Evolutionary conservation across 1,140 invertebrate species (phyloP).

Genomic region (Orussus abietinus): DNA sequence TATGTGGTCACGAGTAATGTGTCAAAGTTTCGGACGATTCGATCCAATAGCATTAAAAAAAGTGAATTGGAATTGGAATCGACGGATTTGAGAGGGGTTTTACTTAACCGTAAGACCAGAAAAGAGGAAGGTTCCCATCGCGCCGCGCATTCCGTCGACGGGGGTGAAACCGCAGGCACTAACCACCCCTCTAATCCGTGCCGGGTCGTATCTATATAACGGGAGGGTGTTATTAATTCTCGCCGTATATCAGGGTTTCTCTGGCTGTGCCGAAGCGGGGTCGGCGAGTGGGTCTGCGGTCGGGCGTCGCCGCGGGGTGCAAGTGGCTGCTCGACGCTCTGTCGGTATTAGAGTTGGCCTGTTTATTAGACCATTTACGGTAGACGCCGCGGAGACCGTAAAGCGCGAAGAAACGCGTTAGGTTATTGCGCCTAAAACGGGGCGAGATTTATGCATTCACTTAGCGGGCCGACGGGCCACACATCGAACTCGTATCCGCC

Average conservation of each 20-base stretch:
- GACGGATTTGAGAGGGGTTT: too few species aligned
- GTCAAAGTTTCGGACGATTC: too few species aligned
- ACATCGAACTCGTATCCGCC: too few species aligned
- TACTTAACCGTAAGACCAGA: too few species aligned
- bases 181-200: conserved; percentile 7
- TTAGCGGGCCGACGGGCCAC: conserved; percentile 14
- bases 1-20: too few species aligned
- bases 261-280: conserved; percentile 6
- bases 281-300: background rate
- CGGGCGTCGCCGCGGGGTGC: background rate
- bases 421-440: conserved; percentile 29
- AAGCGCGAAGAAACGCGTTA: conserved; percentile 29
- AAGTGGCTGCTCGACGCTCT: conserved; percentile 1
- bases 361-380: conserved; percentile 35
- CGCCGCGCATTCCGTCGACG: too few species aligned
- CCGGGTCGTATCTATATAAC: conserved; percentile 16
- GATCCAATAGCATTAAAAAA: too few species aligned
- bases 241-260: conserved; percentile 30
- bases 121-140: too few species aligned
- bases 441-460: conserved; percentile 35
- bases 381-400: conserved; percentile 23
- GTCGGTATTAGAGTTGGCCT: conserved; percentile 26
- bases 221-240: conserved; percentile 32
- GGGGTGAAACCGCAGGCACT: too few species aligned
- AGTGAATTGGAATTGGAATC: too few species aligned